These are phyloP conservation scores for Heterotilapia buettikoferi DNA, from an alignment of 2,113 vertebrate genomes.

Conservation along the genomic window DNA sequence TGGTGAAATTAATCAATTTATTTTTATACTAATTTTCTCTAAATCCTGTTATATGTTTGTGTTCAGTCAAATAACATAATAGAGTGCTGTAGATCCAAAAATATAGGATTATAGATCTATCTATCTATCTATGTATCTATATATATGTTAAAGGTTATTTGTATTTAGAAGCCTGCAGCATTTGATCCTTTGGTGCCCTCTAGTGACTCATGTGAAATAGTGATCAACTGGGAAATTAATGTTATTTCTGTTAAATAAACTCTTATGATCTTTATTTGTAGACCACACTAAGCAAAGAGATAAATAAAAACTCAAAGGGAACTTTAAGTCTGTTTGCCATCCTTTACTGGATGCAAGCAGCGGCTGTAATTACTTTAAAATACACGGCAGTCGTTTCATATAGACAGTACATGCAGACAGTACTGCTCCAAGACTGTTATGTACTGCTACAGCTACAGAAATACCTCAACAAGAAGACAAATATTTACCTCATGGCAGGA, in stretches of 20 bases:
- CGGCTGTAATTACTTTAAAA: not conserved
- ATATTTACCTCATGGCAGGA: conserved; percentile 69
- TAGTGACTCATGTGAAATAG: not conserved
- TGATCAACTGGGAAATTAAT: not conserved
- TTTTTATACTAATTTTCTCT: not conserved
- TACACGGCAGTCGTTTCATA: rapidly evolving
- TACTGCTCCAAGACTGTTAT: not conserved
- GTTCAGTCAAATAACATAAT: not conserved
- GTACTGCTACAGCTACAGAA: not conserved
- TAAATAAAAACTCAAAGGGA: not conserved
- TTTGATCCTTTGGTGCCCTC: not conserved
- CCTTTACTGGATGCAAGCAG: not conserved
- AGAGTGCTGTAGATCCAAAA: rapidly evolving
- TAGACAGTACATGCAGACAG: not conserved
- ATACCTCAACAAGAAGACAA: not conserved
- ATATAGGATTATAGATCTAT: rapidly evolving
- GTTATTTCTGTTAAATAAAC: not conserved
- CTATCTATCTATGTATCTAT: not conserved
- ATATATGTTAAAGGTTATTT: not conserved
- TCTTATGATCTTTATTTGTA: not conserved
- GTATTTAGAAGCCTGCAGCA: not conserved
- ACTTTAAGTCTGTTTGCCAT: not conserved
- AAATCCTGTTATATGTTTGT: not conserved
- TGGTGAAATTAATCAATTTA: not conserved
- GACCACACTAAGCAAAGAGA: not conserved